A percentile compares a stretch with the other conserved stretches of the same genome.
These are phyloP conservation scores for Spinus pinus DNA, from an alignment of 2,797 vertebrate genomes.

Conservation along the genomic window DNA sequence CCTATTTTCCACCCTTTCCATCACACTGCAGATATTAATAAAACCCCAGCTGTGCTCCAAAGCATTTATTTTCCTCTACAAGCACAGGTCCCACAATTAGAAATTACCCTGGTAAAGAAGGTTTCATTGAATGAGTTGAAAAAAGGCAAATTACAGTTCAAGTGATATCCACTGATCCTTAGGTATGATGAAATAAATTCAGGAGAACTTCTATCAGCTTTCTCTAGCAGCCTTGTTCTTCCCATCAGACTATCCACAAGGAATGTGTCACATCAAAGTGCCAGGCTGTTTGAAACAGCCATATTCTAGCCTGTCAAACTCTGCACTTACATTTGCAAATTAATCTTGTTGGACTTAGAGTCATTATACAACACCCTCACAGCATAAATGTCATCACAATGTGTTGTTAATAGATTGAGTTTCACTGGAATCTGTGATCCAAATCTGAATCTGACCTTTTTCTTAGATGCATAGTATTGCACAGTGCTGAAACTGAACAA, in stretches of 20 bases:
- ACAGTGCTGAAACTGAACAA: neutral
- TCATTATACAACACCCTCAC: neutral
- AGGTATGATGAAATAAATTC: constrained; percentile 21
- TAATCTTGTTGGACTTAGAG: neutral
- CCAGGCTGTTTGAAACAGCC: neutral
- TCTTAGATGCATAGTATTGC: neutral
- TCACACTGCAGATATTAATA: neutral
- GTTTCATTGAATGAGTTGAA: neutral
- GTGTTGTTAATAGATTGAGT: neutral
- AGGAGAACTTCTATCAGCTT: neutral
- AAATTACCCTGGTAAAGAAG: neutral
- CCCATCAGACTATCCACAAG: neutral
- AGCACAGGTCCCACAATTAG: neutral
- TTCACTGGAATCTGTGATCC: neutral
- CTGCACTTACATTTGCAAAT: neutral
- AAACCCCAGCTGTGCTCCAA: neutral
- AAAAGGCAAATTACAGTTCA: neutral
- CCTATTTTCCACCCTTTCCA: neutral
- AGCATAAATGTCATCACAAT: neutral
- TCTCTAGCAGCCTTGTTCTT: neutral
- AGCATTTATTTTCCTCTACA: neutral
- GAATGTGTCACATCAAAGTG: neutral
- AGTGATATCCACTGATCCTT: neutral
- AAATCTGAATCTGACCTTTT: neutral
- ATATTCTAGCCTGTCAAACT: neutral